These are phyloP conservation scores for Gryllus longicercus DNA, from an alignment of 2,888 invertebrate genomes.

Conservation along the genomic window DNA sequence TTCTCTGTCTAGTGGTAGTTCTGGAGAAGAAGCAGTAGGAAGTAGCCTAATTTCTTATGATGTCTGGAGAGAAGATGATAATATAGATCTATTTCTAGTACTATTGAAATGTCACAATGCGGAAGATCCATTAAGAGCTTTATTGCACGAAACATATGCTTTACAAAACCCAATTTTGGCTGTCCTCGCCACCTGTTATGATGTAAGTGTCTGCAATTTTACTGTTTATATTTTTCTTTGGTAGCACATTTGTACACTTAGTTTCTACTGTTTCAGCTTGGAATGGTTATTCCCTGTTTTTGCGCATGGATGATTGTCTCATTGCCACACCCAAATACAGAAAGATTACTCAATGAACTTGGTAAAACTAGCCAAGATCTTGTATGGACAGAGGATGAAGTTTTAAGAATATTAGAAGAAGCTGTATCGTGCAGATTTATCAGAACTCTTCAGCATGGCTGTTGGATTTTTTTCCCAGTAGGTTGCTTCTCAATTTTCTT, in stretches of 20 bases:
- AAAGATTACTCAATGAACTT: background rate
- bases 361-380: conserved; percentile 27
- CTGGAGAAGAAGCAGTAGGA: conserved; percentile 27
- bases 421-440: conserved; percentile 57
- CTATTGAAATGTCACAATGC: conserved; percentile 49
- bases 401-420: conserved; percentile 50
- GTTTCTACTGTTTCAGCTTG: conserved; percentile 50
- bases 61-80: background rate
- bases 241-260: too few relatives aligned
- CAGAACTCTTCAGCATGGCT: conserved; percentile 61
- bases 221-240: too few relatives aligned
- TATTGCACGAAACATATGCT: conserved; percentile 57
- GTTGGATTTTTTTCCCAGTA: conserved; percentile 68
- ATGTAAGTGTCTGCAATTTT: conserved; percentile 48
- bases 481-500: conserved; percentile 20
- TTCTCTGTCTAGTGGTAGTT: conserved; percentile 28
- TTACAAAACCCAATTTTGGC: conserved; percentile 61
- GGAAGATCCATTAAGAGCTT: conserved; percentile 63
- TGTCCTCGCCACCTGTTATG: conserved; percentile 66
- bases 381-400: conserved; percentile 29
- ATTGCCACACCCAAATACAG: background rate
- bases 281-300: conserved; percentile 60
- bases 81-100: conserved; percentile 30
- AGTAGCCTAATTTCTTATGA: background rate
- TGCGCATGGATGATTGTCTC: conserved; percentile 54